Percentiles rank a stretch among this genome's conserved stretches.
phyloP scores from a whole-genome alignment of 2,113 vertebrate species.

The Peromyscus leucopus region DNA sequence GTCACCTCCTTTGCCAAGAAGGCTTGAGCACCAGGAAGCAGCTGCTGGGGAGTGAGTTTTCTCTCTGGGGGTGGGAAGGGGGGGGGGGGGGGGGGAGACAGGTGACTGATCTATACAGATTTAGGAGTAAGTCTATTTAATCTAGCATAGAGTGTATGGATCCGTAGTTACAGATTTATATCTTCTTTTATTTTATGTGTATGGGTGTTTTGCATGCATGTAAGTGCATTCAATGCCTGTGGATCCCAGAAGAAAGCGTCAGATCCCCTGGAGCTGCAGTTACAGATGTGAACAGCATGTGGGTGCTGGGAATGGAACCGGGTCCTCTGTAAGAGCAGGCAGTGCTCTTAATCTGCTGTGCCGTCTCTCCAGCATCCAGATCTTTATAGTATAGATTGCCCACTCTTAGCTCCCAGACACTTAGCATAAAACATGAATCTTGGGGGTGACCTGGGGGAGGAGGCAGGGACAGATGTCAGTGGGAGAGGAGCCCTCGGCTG shows the following conservation, averaged over 20 bases:
- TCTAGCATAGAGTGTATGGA: background rate
- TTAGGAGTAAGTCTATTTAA: background rate
- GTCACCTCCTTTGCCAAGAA: background rate
- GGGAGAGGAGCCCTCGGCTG: fast-evolving
- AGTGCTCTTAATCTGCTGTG: background rate
- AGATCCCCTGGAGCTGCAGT: background rate
- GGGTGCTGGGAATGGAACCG: background rate
- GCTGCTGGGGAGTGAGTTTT: conserved; percentile 47
- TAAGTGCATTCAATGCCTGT: background rate
- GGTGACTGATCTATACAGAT: background rate
- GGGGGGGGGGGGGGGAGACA: background rate
- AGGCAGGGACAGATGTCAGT: background rate
- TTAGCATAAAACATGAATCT: background rate
- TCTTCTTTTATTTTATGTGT: background rate
- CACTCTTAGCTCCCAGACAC: background rate
- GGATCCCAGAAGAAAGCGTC: background rate
- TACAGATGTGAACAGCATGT: background rate
- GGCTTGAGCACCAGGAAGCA: conserved; percentile 61
- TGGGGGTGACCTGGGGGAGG: background rate
- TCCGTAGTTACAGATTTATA: background rate
- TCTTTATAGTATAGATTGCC: background rate
- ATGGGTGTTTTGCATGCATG: background rate
- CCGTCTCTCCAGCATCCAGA: background rate
- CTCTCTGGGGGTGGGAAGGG: background rate
- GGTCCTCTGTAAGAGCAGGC: background rate